These are phyloP conservation scores for Dysmachus trigonus DNA, from an alignment of 2,888 invertebrate species.

Conservation along the genomic window DNA sequence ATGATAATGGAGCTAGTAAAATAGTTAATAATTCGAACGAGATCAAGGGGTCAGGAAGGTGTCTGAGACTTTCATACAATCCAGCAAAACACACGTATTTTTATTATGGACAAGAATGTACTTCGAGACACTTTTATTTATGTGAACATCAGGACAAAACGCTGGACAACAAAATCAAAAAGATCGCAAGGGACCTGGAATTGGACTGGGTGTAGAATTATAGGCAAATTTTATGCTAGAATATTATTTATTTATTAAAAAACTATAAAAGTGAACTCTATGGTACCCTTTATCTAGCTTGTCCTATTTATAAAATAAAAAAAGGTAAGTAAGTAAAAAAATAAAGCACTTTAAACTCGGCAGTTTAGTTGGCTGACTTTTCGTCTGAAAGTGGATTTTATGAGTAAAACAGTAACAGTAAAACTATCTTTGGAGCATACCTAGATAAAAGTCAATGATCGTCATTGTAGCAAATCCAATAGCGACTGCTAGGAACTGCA, in stretches of 20 bases:
- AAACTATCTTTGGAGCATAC: constrained; percentile 45
- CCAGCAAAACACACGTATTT: constrained; percentile 69
- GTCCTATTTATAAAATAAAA: background rate
- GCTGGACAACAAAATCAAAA: constrained; percentile 71
- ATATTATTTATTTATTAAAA: constrained; percentile 33
- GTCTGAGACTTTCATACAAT: constrained; percentile 75
- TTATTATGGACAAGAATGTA: constrained; percentile 80
- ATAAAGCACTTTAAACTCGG: background rate
- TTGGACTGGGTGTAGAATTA: constrained; percentile 24
- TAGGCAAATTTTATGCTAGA: background rate
- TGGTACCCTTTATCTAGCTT: background rate
- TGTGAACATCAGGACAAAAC: constrained; percentile 74
- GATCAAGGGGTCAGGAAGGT: constrained; percentile 74
- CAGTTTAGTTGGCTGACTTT: background rate
- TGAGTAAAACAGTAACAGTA: background rate
- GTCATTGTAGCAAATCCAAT: constrained; percentile 74
- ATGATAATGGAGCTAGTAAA: constrained; percentile 38
- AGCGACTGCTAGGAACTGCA: constrained; percentile 71
- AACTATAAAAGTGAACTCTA: background rate
- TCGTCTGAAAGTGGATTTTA: background rate
- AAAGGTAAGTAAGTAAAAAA: background rate
- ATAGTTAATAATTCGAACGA: constrained; percentile 64
- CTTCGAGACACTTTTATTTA: constrained; percentile 72
- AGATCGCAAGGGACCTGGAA: constrained; percentile 64
- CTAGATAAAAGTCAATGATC: constrained; percentile 70